Evolutionary conservation across 2,113 vertebrate species (phyloP).

Genomic region (Notothenia rossii): DNA sequence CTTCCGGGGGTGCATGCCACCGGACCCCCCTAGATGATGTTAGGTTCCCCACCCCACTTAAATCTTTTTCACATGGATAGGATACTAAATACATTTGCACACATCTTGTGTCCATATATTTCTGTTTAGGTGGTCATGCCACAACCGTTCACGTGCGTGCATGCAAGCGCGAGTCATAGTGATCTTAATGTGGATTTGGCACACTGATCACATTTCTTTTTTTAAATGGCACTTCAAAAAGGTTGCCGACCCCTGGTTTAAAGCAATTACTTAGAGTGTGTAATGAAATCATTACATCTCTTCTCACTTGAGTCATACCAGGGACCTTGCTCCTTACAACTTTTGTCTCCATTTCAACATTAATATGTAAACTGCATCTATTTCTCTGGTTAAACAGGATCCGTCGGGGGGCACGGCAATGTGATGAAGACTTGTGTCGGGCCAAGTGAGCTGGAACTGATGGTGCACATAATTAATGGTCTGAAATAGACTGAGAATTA

Average conservation of each 20-base stretch:
- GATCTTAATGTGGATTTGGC: too few species aligned
- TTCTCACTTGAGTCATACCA: conserved; percentile 35
- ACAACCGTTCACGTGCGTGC: too few species aligned
- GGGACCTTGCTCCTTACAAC: conserved; percentile 34
- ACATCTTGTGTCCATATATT: too few species aligned
- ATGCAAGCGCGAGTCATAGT: too few species aligned
- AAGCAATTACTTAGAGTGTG: conserved; percentile 10
- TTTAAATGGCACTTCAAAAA: too few species aligned
- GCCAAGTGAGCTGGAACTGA: conserved; percentile 84
- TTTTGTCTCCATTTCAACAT: conserved; percentile 62
- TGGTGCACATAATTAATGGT: conserved; percentile 84
- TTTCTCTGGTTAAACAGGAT: conserved; percentile 69
- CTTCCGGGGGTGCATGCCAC: too few species aligned
- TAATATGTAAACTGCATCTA: conserved; percentile 66
- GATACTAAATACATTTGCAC: too few species aligned
- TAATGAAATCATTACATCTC: conserved; percentile 28
- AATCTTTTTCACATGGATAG: too few species aligned
- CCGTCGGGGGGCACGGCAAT: conserved; percentile 51
- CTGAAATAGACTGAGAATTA: conserved; percentile 84
- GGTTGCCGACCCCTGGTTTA: neutral
- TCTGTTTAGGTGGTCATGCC: too few species aligned
- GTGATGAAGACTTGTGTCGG: conserved; percentile 77
- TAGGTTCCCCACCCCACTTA: too few species aligned
- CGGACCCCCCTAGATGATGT: too few species aligned
- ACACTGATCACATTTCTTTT: too few species aligned